Base-by-base conservation (phyloP, 35 echinoderm and acorn worm species). In the Ophiothrix spiculata region DNA sequence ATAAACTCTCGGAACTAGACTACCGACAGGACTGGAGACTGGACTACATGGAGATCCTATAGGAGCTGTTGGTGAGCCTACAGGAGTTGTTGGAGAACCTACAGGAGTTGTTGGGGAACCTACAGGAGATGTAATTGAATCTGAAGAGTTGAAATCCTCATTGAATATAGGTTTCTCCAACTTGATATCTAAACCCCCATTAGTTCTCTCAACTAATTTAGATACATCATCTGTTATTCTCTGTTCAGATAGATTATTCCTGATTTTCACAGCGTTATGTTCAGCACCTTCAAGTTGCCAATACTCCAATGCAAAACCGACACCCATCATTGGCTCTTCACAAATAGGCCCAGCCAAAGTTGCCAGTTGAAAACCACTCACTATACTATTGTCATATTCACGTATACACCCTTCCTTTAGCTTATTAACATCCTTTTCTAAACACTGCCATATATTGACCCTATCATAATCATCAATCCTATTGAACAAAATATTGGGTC, bases 251-350 rank as follows among this genome's bases (percentile, higher is more conserved):
- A n/a, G 0, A 80, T 35, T 1, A 39, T 32, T 25, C 2, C 16
- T 12, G 25, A 41, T 40, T 1, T 39, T 80, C 0, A 31, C 78
- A 80, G 36, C n/a, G 38, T 80, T 80, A 40, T 38, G 38, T 1
- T 63, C 46, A 17, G 29, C 82, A 69, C 60, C 38, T 6, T 91
- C 89, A 21, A 95, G 75, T 6, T 88, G 81, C 96, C 96, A 99
- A 32, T 85, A 88, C 40, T 94, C 92, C 11, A 99, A 77, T 0
- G 76, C 21, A 49, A 94, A 89, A 36, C 96, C 94, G 25, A 99
- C 92, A 14, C 96, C 96, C 91, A 94, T 99, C 96, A 99, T 99
- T 4, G 96, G 96, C 90, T 99, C 96, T 33, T 94, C 96, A 60
- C 92, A 99, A 45, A 94, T 85, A 32, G 96, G 96, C 0, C 96